Conservation (phyloP, 2,888 invertebrate genomes). For the Leptogaster cylindrica region DNA sequence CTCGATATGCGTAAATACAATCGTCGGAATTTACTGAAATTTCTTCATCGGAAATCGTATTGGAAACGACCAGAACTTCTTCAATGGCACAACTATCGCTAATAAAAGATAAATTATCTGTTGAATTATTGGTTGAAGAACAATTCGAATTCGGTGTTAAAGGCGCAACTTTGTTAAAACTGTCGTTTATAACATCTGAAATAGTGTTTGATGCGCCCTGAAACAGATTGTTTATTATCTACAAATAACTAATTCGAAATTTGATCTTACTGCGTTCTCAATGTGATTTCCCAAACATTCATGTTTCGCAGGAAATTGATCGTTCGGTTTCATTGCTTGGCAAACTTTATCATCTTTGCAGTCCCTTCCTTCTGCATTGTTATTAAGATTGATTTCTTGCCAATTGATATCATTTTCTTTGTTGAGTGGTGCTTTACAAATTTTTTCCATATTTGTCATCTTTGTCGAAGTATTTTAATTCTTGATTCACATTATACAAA, state of each 20-base stretch:
- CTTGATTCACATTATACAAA: too few species aligned
- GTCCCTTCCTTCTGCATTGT: conserved; percentile 36
- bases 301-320: neutral
- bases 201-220: neutral
- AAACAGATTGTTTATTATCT: neutral
- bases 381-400: conserved; percentile 39
- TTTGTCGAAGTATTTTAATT: too few species aligned
- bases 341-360: conserved; percentile 37
- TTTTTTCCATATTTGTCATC: conserved; percentile 22
- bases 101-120: conserved; percentile 60
- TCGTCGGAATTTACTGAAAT: conserved; percentile 60
- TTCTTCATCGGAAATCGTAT: conserved; percentile 53
- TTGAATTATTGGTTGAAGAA: conserved; percentile 59
- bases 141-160: conserved; percentile 54
- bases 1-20: conserved; percentile 61
- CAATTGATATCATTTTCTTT: conserved; percentile 25
- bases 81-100: conserved; percentile 60
- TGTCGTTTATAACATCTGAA: neutral
- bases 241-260: neutral
- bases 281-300: conserved; percentile 9
- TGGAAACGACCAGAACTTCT: conserved; percentile 55
- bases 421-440: conserved; percentile 7
- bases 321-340: conserved; percentile 40
- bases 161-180: conserved; percentile 17
- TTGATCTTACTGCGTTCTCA: neutral